A percentile compares a stretch with the other conserved stretches of the same genome.
phyloP scores from a whole-genome alignment of 2,797 vertebrate species.

The Hydrocynus forskahlii region DNA sequence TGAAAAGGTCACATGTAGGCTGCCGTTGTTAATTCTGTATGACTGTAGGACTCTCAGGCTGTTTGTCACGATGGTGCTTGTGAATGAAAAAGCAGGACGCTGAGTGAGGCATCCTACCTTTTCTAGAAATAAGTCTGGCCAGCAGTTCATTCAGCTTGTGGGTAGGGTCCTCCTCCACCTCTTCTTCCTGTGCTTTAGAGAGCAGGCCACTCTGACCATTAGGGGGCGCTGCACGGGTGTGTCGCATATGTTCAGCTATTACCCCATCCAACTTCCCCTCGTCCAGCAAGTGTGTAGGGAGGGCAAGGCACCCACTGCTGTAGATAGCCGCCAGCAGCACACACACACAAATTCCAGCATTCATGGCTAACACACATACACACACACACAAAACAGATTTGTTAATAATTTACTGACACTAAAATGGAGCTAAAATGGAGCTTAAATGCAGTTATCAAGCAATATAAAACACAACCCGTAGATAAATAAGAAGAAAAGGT shows the following conservation, averaged over 20 bases:
- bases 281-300: conserved; percentile 47
- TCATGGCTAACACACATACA: conserved; percentile 57
- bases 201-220: conserved; percentile 50
- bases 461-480: neutral
- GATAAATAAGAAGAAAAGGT: neutral
- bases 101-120: conserved; percentile 62
- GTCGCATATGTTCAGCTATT: conserved; percentile 47
- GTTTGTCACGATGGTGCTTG: neutral
- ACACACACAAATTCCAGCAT: conserved; percentile 62
- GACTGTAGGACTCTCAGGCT: no score
- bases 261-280: conserved; percentile 30
- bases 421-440: neutral
- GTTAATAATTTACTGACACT: neutral
- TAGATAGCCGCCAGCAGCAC: conserved; percentile 64
- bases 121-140: conserved; percentile 72
- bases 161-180: conserved; percentile 48
- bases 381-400: conserved; percentile 26
- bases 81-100: neutral
- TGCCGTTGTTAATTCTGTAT: neutral
- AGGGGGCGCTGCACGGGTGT: conserved; percentile 52
- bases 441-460: neutral
- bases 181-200: conserved; percentile 50
- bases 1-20: neutral
- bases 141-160: conserved; percentile 72
- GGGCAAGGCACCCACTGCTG: conserved; percentile 57